phyloP scores from a whole-genome alignment of 2,888 invertebrate species.

The Platypus cylindrus region DNA sequence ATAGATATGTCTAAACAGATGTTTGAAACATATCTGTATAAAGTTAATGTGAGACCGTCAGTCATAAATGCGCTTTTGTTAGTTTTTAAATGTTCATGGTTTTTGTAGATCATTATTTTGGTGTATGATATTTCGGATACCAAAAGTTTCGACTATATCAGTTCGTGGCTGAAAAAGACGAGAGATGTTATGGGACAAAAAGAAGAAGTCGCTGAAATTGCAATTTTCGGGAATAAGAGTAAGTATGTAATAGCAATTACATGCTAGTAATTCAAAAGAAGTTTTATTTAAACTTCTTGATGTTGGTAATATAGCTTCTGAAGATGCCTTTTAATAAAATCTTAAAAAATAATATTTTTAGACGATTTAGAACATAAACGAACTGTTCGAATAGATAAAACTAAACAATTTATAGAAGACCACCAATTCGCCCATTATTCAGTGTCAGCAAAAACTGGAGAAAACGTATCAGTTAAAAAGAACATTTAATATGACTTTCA shows the following conservation, averaged over 20 bases:
- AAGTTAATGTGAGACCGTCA: conserved; percentile 45
- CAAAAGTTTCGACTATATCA: conserved; percentile 64
- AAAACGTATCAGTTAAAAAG: conserved; percentile 41
- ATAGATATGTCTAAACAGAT: conserved; percentile 61
- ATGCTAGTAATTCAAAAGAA: background rate
- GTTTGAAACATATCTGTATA: conserved; percentile 62
- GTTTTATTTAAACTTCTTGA: background rate
- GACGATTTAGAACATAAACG: conserved; percentile 61
- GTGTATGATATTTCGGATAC: conserved; percentile 76
- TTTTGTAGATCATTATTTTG: conserved; percentile 56
- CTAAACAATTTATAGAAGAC: conserved; percentile 51
- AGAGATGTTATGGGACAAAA: conserved; percentile 36
- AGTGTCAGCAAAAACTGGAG: conserved; percentile 61
- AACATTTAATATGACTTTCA: background rate
- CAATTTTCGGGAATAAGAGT: conserved; percentile 56
- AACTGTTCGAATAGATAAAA: conserved; percentile 50
- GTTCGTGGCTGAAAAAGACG: conserved; percentile 54
- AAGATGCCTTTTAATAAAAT: background rate
- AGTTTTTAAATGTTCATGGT: background rate
- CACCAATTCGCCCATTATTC: conserved; percentile 47
- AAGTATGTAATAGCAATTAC: conserved; percentile 15
- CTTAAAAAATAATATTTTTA: conserved; percentile 17
- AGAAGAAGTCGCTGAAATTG: conserved; percentile 31
- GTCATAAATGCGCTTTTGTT: background rate
- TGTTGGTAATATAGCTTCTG: background rate